Evolutionary conservation across 2,888 invertebrate species (phyloP), one percentile per base, ranked within the genome.

Genomic region (Acrocera orbiculus): DNA sequence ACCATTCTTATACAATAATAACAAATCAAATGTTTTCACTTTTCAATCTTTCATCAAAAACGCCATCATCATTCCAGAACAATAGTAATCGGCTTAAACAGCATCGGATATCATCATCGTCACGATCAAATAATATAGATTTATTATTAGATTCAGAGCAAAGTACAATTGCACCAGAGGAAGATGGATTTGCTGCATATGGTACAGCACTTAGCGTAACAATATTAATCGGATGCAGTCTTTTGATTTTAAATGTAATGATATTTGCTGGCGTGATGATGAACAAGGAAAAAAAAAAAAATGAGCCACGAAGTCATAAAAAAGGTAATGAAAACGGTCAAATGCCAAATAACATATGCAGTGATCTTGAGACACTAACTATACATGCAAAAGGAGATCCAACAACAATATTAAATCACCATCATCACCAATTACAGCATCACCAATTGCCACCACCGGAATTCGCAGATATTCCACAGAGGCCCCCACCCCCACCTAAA

Each of bases 211-310:
- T 90, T 10, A 86, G 86, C 56, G 86, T 89, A 1, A 90, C 89
- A 13, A 87, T 93, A 46, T 92, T 90, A 30, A 89, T 93, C 42
- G 93, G 93, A 24, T 89, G 90, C 52, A 87, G 87, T 4, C 62
- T 93, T 38, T 67, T 93, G 15, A 86, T 92, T 48, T 64, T 93
- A 4, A 93, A 93, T 54, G 83, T 92, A 28, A 64, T 92, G 17
- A 87, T 93, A 51, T 92, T 92, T 53, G 90, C 90, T 34, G 90
- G 87, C 4, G 86, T 92, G 1, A 92, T 90, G 56, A 92, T 92
- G 53, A 90, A 92, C 52, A 67, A 85, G 34, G 85, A 85, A 52
- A 85, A 85, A 56, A 78, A 79, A 40, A 67, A 79, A 43, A 64
- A 75, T 63, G 67, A 67, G 50, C 57, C 61, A 7, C 47, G 62